phyloP scores from a whole-genome alignment of 2,797 vertebrate species.

The Sus cebifrons region DNA sequence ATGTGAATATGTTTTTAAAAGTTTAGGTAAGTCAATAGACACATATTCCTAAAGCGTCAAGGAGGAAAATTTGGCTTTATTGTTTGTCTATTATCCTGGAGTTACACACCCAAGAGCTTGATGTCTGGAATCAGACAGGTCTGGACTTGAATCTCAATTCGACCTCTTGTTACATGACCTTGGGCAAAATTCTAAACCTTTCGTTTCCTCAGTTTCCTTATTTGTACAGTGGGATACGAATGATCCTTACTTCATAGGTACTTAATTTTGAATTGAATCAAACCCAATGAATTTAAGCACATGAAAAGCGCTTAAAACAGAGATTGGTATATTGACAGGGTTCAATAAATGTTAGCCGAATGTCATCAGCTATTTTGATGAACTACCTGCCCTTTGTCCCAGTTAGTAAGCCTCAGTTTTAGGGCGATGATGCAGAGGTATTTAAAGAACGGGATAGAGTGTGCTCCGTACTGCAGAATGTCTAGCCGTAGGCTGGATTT shows the following conservation, averaged over 20 bases:
- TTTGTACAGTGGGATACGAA: neutral
- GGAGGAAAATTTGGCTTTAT: neutral
- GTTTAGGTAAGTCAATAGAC: neutral
- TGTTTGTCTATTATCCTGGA: conserved; percentile 27
- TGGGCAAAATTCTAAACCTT: conserved; percentile 3
- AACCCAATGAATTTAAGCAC: neutral
- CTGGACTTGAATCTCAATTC: neutral
- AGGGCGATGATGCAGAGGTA: neutral
- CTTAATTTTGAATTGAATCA: conserved; percentile 45
- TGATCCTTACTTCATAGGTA: neutral
- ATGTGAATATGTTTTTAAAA: neutral
- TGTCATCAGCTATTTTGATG: neutral
- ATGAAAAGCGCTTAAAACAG: neutral
- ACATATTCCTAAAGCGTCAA: neutral
- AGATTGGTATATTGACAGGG: neutral
- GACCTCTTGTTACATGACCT: neutral
- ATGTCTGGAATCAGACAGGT: neutral
- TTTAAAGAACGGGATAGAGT: neutral
- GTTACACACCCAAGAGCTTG: neutral
- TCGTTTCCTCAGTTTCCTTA: neutral
- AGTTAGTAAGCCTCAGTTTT: neutral
- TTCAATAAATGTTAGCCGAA: neutral
- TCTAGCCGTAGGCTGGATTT: neutral
- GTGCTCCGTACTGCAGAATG: neutral
- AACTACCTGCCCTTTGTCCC: neutral